These are phyloP conservation scores for Macquaria australasica DNA, from an alignment of 2,113 vertebrate genomes.

Conservation along the genomic window DNA sequence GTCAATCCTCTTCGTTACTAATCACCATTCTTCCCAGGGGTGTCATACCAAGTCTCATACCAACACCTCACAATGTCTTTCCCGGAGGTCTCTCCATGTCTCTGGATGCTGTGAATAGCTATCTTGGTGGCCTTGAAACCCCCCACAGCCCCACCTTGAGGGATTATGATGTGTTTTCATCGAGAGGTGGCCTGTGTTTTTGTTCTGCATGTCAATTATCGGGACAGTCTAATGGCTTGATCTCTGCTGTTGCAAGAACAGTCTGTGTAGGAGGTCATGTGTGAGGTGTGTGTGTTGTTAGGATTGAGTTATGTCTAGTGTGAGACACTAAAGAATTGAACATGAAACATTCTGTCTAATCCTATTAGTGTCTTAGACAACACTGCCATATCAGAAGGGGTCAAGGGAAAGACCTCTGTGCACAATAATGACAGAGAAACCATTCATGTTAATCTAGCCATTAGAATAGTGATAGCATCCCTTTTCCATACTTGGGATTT, in stretches of 20 bases:
- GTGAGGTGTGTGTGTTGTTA: slow-evolving; percentile 48
- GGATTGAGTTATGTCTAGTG: slow-evolving; percentile 40
- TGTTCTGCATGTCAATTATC: slow-evolving; percentile 64
- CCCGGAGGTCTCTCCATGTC: slow-evolving; percentile 78
- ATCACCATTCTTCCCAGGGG: slow-evolving; percentile 73
- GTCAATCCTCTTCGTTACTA: slow-evolving; percentile 50
- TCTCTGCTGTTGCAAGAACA: slow-evolving; percentile 44
- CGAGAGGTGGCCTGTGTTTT: slow-evolving; percentile 64
- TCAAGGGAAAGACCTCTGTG: slow-evolving; percentile 35
- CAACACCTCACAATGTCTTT: slow-evolving; percentile 76
- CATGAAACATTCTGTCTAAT: slow-evolving; percentile 75
- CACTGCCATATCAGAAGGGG: slow-evolving; percentile 64
- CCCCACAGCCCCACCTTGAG: slow-evolving; percentile 47
- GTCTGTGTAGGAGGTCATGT: slow-evolving; percentile 44
- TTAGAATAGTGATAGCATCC: background rate
- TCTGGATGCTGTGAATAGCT: slow-evolving; percentile 74
- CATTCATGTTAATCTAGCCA: background rate
- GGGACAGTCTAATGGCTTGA: slow-evolving; percentile 46
- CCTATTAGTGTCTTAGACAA: slow-evolving; percentile 74
- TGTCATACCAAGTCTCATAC: slow-evolving; percentile 73
- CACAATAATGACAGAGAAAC: background rate
- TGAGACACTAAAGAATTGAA: slow-evolving; percentile 59
- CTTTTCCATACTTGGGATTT: background rate
- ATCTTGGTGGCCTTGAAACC: slow-evolving; percentile 79
- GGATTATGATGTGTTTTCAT: slow-evolving; percentile 81